Evolutionary conservation across 2,888 invertebrate species (phyloP), one percentile per base, ranked within the genome.

Genomic region (Lordiphosa andalusiaca): DNA sequence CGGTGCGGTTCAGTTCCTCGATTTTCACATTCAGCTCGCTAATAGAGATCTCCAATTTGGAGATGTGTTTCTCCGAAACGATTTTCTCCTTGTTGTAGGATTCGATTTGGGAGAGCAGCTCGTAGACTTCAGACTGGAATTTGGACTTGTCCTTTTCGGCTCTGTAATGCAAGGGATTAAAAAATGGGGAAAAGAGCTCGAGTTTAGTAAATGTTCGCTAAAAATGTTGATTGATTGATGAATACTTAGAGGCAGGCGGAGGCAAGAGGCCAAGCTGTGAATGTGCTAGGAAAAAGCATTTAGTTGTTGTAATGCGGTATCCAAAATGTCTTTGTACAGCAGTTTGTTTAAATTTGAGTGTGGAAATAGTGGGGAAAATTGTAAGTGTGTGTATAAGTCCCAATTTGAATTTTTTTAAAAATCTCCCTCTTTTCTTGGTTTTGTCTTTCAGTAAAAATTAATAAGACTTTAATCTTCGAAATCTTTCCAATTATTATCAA

Each of bases 71-170:
- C 66, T 92, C 90, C 85, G 93, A 93, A 76, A 94, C 91, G 80
- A 95, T 88, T 90, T 96, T 97, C 89, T 98, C 98, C 92, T 99
- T 99, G 91, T 94, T 96, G 86, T 95, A 92, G 82, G 93, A 93
- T 91, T 99, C 99, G 87, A 98, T 94, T 92, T 98, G 98, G 86
- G 98, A 94, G 89, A 98, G 93, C 82, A 99, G 93, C 91, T 98
- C 98, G 92, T 98, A 99, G 71, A 99, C 96, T 92, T 99, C 99
- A 88, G 97, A 94, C 91, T 99, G 98, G 93, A 99, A 96, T 92
- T 98, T 97, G 88, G 95, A 92, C 91, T 98, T 99, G 90, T 99
- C 99, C 91, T 99, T 99, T 91, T 99, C 99, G 90, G 95, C 92
- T 92, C 99, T 99, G 91, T 23, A 67, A 70, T 19, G 19, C 62